phyloP scores from a whole-genome alignment of 2,888 invertebrate species.

The Epistrophe eligans region DNA sequence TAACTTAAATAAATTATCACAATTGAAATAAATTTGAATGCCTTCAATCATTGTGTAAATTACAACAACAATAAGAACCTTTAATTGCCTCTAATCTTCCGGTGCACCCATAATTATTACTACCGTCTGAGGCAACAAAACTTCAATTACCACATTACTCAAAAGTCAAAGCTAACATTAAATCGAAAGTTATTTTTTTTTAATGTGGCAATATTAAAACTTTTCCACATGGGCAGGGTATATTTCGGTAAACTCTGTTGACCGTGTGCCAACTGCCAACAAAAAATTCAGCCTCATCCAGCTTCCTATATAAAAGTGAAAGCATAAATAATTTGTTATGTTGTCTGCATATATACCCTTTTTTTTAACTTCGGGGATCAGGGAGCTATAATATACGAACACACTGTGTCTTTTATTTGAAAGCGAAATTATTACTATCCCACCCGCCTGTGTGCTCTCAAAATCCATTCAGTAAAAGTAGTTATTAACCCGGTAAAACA shows the following conservation, averaged over 20 bases:
- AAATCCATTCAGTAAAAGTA: slow-evolving; percentile 5
- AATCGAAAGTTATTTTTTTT: slow-evolving; percentile 38
- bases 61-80: background rate
- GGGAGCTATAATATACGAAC: background rate
- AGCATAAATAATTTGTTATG: slow-evolving; percentile 44
- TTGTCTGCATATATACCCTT: background rate
- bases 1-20: no score
- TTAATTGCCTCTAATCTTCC: background rate
- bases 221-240: background rate
- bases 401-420: slow-evolving; percentile 11
- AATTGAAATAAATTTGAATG: no score
- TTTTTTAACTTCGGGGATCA: slow-evolving; percentile 15
- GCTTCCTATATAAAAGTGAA: slow-evolving; percentile 50
- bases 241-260: background rate
- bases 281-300: slow-evolving; percentile 21
- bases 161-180: slow-evolving; percentile 20
- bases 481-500: slow-evolving; percentile 17
- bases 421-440: slow-evolving; percentile 47
- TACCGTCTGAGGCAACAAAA: slow-evolving; percentile 7
- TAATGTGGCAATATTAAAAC: slow-evolving; percentile 17
- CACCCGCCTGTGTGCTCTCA: background rate
- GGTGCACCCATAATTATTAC: slow-evolving; percentile 20
- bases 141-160: slow-evolving; percentile 24
- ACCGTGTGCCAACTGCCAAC: background rate
- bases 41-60: no score